Evolutionary conservation across 2,888 invertebrate species (phyloP).

Genomic region (Antitype chi): DNA sequence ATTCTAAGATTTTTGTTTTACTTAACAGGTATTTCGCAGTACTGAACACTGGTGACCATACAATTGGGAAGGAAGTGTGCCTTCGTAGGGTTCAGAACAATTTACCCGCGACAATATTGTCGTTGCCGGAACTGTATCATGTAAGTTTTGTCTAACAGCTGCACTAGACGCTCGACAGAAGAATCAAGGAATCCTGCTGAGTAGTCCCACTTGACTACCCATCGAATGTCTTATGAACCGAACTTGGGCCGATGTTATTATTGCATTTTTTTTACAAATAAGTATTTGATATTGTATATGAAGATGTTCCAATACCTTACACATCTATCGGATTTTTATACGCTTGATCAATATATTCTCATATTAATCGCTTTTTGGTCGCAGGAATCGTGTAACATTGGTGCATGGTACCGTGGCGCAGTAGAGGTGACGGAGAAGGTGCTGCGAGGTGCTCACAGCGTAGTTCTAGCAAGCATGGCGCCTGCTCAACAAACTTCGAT

Average conservation of each 20-base stretch:
- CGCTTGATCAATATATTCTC: background rate
- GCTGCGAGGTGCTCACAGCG: slow-evolving; percentile 1
- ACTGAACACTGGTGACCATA: slow-evolving; percentile 29
- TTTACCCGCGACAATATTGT: slow-evolving; percentile 45
- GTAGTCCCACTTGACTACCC: background rate
- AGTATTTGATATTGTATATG: background rate
- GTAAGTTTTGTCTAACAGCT: slow-evolving; percentile 19
- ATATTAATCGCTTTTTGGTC: background rate
- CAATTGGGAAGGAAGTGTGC: slow-evolving; percentile 43
- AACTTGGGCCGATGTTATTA: no score
- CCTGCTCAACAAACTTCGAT: slow-evolving; percentile 22
- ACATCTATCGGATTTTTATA: background rate
- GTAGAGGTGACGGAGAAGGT: slow-evolving; percentile 49
- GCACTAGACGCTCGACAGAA: background rate
- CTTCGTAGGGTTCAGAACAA: slow-evolving; percentile 16
- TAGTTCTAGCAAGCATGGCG: slow-evolving; percentile 24
- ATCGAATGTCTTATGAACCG: background rate
- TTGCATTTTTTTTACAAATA: no score
- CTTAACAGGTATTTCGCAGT: slow-evolving; percentile 50
- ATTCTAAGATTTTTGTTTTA: background rate
- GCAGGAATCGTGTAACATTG: slow-evolving; percentile 20
- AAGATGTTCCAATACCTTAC: no score
- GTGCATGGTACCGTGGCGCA: slow-evolving; percentile 30
- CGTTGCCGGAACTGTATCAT: slow-evolving; percentile 40
- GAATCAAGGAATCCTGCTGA: background rate